Evolutionary conservation across 2,888 invertebrate genomes (phyloP).

Genomic region (Congeria kusceri): DNA sequence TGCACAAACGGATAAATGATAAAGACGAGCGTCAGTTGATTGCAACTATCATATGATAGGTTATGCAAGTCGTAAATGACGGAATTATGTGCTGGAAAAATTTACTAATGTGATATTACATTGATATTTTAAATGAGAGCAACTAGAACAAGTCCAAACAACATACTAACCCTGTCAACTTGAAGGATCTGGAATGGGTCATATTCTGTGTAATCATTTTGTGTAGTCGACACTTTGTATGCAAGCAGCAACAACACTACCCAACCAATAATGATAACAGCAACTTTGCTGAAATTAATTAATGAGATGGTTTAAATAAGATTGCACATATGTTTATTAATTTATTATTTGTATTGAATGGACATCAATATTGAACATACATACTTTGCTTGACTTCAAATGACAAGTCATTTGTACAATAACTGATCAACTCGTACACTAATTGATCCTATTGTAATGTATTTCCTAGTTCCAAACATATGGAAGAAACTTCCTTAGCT

Average conservation of each 20-base stretch:
- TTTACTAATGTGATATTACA: too few species aligned
- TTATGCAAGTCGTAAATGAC: neutral
- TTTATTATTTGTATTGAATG: neutral
- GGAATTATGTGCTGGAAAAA: neutral
- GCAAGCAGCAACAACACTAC: neutral
- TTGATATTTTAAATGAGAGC: too few species aligned
- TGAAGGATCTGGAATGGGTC: constrained; percentile 2
- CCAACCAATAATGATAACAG: constrained; percentile 68
- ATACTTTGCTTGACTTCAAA: too few species aligned
- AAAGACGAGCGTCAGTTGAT: too few species aligned
- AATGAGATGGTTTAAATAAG: neutral
- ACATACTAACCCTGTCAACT: neutral
- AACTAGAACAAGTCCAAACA: neutral
- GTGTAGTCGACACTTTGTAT: neutral
- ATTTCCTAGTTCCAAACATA: too few species aligned
- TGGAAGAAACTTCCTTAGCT: too few species aligned
- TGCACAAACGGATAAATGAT: too few species aligned
- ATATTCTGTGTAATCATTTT: neutral
- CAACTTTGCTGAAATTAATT: constrained; percentile 88
- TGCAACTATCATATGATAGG: too few species aligned
- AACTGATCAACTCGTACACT: neutral
- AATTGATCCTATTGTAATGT: too few species aligned
- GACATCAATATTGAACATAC: too few species aligned
- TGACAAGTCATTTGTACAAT: neutral
- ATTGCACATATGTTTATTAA: neutral